Evolutionary conservation across 2,888 invertebrate genomes (phyloP), one percentile per base, ranked within the genome.

Genomic region (Mesorhabditis spiculigera): DNA sequence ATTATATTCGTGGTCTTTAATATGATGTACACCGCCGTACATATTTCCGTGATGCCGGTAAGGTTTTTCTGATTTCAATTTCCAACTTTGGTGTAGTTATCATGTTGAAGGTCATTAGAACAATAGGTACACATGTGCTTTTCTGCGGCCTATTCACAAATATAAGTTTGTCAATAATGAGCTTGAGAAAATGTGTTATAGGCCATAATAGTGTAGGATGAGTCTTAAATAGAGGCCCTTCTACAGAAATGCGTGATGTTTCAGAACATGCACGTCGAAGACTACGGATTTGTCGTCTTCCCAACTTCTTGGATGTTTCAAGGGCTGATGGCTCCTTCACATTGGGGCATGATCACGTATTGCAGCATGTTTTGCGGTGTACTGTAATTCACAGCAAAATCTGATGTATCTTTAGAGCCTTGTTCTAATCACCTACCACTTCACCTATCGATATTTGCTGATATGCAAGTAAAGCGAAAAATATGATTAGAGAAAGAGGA

Each of bases 391-490:
- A 50, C 58, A 50, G n/a, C 3, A n/a, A 50, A 50, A 50, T 50
- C 2, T 50, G 58, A 50, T 3, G n/a, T 50, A 13, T 50, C n/a
- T 50, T n/a, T n/a, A 50, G 58, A 50, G 58, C 3, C 58, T 50
- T n/a, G 58, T 50, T n/a, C 58, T 50, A 13, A 13, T 50, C 10
- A n/a, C 58, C 8, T 50, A 13, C 3, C 58, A 50, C n/a, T 50
- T 50, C n/a, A n/a, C n/a, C n/a, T 50, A 50, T 50, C 58, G 58
- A 10, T 50, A 50, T 50, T 13, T 50, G n/a, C 58, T 50, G 10
- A 50, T 50, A 50, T 50, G 58, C 58, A 50, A 50, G 58, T 50
- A 50, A 50, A n/a, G n/a, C n/a, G n/a, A 50, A 50, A 13, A 50
- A n/a, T 50, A n/a, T n/a, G 28, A 28, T 28, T 1, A 28, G 28